Base-by-base conservation (phyloP, 2,888 invertebrate species). In the Cerceris rybyensis region DNA sequence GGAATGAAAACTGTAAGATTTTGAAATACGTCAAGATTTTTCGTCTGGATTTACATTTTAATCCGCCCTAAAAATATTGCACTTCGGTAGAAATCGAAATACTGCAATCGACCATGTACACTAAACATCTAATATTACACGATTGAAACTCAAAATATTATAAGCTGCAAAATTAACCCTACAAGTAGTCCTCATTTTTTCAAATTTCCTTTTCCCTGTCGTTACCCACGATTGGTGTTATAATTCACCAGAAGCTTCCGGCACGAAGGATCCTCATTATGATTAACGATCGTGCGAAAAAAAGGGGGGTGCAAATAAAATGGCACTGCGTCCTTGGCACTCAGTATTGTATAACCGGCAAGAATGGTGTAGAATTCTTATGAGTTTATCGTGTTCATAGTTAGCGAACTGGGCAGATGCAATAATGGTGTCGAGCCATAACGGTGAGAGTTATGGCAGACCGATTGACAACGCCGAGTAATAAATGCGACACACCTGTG, bases 401-500 rank as follows among this genome's bases (percentile, higher is more conserved):
- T 75, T 66, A 57, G 55, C 64, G 69, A 28, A 54, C 64, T 64
- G 60, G 61, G 57, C 67, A 57, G 71, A 73, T 79, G 85, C 61
- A 60, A 63, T 66, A 84, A 77, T 14, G 63, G 67, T 71, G 83
- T 75, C 84, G 65, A 59, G 28, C 42, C 59, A 57, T 17, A 54
- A 16, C 50, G 61, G 68, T n/a, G 63, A 67, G 70, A 74, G 70
- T 78, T 70, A 66, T 75, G 79, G 82, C 70, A 67, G 72, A 67
- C 46, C 63, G 72, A 72, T 77, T 49, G 83, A 73, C 76, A 61
- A 57, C 60, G 68, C 57, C 68, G 71, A 64, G 68, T 70, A 75
- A 76, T 73, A 75, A 71, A 70, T 61, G 72, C 71, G 75, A 60
- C 67, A 71, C 85, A 81, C 74, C 85, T 78, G 81, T 81, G 76